These are phyloP conservation scores for Nerophis ophidion DNA, from an alignment of 2,113 vertebrate genomes.

Conservation along the genomic window DNA sequence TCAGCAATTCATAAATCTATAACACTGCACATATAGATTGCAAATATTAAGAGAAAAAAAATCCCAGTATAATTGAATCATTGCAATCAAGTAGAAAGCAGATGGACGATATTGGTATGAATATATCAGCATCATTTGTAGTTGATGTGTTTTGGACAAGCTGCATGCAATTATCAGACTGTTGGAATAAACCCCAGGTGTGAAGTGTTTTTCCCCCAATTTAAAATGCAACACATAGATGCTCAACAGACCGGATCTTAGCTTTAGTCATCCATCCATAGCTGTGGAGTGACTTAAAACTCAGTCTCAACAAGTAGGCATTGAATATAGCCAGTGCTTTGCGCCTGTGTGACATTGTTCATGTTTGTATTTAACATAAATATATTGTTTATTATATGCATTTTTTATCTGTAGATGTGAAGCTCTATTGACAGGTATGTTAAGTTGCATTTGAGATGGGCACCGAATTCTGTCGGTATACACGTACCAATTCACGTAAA, in stretches of 20 bases:
- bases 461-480: too few relatives aligned
- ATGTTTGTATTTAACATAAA: neutral
- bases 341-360: neutral
- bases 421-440: too few relatives aligned
- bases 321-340: neutral
- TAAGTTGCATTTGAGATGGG: too few relatives aligned
- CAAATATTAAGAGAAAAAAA: conserved; percentile 1
- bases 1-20: neutral
- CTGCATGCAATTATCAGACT: conserved; percentile 34
- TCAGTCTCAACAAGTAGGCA: neutral
- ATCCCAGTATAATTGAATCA: conserved; percentile 13
- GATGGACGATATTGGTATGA: conserved; percentile 41
- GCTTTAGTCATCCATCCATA: conserved; percentile 6
- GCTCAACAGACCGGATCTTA: neutral
- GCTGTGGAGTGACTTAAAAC: neutral
- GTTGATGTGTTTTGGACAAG: conserved; percentile 32
- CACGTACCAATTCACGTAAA: too few relatives aligned
- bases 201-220: conserved; percentile 36
- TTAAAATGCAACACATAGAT: conserved; percentile 22
- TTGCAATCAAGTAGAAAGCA: conserved; percentile 13
- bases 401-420: neutral
- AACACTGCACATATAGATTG: neutral
- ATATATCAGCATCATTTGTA: conserved; percentile 29
- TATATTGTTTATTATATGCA: neutral
- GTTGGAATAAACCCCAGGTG: conserved; percentile 45